Base-by-base conservation (phyloP, 1,140 invertebrate species). In the Nylanderia fulva region DNA sequence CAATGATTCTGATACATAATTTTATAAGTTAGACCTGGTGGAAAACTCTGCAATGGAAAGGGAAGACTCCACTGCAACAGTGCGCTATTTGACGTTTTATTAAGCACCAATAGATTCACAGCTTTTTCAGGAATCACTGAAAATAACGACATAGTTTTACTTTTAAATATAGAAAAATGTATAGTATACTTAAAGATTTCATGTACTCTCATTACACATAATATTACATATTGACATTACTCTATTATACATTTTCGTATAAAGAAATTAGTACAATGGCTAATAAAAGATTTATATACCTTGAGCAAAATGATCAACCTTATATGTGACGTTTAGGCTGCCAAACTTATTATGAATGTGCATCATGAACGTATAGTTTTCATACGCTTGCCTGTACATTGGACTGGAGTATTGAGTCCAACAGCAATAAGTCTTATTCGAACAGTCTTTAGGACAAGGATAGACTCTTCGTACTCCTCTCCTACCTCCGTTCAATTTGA, bases 1-100 rank as follows among this genome's bases (percentile, higher is more conserved):
- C 93, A 96, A 86, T 96, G 95, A 83, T 95, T 96, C 86, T 96
- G 96, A 93, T 97, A 97, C 71, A 95, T 94, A 52, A 97, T 95
- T 91, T 95, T 95, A 87, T 96, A 95, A 74, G 95, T 92, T 6
- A 97, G 88, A 24, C 96, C 96, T 79, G 92, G 92, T 27, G 96
- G 95, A 87, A 97, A 96, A 83, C 94, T 95, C 60, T 94, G 88
- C 92, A 97, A 95, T 29, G 95, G 95, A 85, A 94, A 95, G 33
- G 96, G 95, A 8, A 97, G 92, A 18, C 80, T 91, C 97, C 97
- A 97, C 33, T 92, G 87, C 21, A 97, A 91, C 48, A 93, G 85
- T 42, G 96, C 95, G 89, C 96, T 96, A 66, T 96, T 95, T 1
- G 95, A 90, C 6, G 96, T 96, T 91, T 95, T 95, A 86, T 95